Evolutionary conservation across 2,888 invertebrate species (phyloP).

Genomic region (Caenorhabditis sp.): DNA sequence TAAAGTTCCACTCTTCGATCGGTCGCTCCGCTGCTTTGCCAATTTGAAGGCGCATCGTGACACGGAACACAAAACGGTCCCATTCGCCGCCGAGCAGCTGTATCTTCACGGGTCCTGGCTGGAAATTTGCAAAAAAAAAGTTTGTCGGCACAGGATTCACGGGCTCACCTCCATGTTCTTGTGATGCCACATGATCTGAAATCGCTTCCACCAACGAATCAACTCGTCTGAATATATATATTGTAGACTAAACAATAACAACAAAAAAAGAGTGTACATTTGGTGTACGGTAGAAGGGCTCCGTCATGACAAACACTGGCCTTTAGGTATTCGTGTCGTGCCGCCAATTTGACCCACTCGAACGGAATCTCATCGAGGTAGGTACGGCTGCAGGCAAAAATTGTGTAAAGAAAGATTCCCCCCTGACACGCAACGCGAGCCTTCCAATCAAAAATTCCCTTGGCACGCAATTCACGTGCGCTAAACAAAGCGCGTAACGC

Average conservation of each 20-base stretch:
- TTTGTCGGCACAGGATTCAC: neutral
- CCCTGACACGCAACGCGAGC: too few relatives aligned
- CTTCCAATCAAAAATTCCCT: too few relatives aligned
- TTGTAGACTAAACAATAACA: neutral
- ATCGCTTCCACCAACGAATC: slow-evolving; percentile 1
- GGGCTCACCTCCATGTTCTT: neutral
- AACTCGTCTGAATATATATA: neutral
- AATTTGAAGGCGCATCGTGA: neutral
- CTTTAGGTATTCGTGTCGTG: neutral
- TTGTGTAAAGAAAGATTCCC: too few relatives aligned
- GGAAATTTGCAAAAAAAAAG: neutral
- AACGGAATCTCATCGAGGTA: neutral
- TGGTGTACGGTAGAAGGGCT: neutral
- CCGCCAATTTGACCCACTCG: neutral
- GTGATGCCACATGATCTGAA: slow-evolving; percentile 6
- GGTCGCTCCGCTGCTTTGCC: neutral
- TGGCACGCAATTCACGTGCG: too few relatives aligned
- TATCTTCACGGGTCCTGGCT: neutral
- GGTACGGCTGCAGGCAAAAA: too few relatives aligned
- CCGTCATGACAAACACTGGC: neutral
- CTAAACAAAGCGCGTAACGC: too few relatives aligned
- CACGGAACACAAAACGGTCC: neutral
- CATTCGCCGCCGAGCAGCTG: neutral
- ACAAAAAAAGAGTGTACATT: neutral
- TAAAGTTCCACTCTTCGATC: neutral